Conservation (phyloP, 2,113 vertebrate species). For the Ochotona princeps region DNA sequence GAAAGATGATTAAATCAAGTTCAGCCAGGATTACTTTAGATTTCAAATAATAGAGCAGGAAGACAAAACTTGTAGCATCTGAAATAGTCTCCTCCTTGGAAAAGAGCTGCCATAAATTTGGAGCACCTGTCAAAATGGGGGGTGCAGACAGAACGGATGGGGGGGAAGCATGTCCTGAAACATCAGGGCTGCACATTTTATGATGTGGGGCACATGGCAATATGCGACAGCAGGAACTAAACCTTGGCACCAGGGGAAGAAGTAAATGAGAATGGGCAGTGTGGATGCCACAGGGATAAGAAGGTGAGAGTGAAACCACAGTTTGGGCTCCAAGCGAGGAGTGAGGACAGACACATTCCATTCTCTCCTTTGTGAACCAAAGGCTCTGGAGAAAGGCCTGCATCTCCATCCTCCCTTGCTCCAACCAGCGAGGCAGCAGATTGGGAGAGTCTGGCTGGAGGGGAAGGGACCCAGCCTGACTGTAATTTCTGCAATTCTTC, state of each 20-base stretch:
- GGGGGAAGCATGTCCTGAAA: background rate
- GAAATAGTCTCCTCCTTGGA: background rate
- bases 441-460: background rate
- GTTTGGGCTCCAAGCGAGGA: background rate
- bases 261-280: background rate
- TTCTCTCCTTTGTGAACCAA: background rate
- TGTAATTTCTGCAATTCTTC: background rate
- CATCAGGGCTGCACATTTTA: background rate
- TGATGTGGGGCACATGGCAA: background rate
- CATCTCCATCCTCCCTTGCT: background rate
- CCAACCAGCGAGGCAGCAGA: background rate
- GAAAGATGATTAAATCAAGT: background rate
- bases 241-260: background rate
- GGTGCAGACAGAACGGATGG: background rate
- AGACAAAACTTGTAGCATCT: background rate
- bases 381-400: background rate
- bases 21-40: background rate
- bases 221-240: fast-evolving
- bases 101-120: background rate
- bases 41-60: background rate
- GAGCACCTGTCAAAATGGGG: too few species aligned
- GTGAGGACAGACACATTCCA: background rate
- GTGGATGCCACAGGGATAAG: fast-evolving
- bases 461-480: background rate
- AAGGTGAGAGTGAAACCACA: background rate